Base-by-base conservation (phyloP, 2,888 invertebrate genomes). In the Calameuta filiformis region DNA sequence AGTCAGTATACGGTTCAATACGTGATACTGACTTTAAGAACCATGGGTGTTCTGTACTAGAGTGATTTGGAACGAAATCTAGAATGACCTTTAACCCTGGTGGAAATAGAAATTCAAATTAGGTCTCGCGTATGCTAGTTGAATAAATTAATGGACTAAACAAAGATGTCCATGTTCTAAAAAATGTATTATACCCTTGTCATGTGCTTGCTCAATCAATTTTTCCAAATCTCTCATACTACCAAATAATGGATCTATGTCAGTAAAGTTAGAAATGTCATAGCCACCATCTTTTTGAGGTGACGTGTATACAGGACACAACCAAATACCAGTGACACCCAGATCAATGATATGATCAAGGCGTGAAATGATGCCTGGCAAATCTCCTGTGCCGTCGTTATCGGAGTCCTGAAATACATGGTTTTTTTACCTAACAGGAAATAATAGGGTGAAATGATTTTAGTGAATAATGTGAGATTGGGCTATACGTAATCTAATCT, bases 221-320 rank as follows among this genome's bases (percentile, higher is more conserved):
- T 92, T 92, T 75, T 95, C 94, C 83, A 97, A 96, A 87, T 96
- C 96, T 2, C 93, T 92, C 92, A 96, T 93, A 0, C 93, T 94
- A 0, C 97, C 97, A 87, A 95, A 97, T 73, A 94, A 93, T 0
- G 94, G 93, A 73, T 96, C 95, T 35, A 97, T 94, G 0, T 92
- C 92, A 35, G 92, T 94, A 86, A 94, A 96, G 88, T 96, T 94
- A 0, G 95, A 93, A 75, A 96, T 93, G 84, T 97, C 97, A 86
- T 96, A 97, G 0, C 97, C 97, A 84, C 95, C 95, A 88, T 97
- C 97, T 1, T 93, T 92, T 95, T 95, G 95, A 0, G 97, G 96
- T 79, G 85, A 87, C 11, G 83, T 81, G 87, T 91, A 93, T 77
- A 97, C 94, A 0, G 97, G 96, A 73, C 95, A 95, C 3, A 97